Base-by-base conservation (phyloP, 2,797 vertebrate genomes). In the Lerista edwardsae region DNA sequence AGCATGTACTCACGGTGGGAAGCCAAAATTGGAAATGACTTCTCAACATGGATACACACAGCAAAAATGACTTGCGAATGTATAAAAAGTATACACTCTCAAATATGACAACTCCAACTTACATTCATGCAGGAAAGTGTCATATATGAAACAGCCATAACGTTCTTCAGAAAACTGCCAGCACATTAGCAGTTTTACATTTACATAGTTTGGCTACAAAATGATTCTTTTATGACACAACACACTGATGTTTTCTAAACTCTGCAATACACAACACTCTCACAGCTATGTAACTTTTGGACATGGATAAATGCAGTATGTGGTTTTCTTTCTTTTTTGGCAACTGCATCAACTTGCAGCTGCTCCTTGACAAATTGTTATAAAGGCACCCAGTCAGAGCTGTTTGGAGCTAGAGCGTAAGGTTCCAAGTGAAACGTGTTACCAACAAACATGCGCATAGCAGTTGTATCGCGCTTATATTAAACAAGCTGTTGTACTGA, bases 371-470 rank as follows among this genome's bases (percentile, higher is more conserved):
- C 25, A 80, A 57, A 57, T 19, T 21, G 14, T 6, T 29, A 62
- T 55, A 27, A 84, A 88, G 82, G 39, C 41, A 83, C 61, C 80
- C 36, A 3, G n/a, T 31, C 72, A 82, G 34, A 93, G 82, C 44
- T 51, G 83, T 90, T 90, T 91, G 91, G 86, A 95, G 93, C 88
- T 92, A 90, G 81, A 91, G 78, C 88, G 91, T 77, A 90, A 88
- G 90, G 79, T 75, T 79, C 71, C 67, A 83, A 85, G 68, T 65
- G n/a, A 75, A 51, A 87, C 34, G 75, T 84, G 84, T 90, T 27
- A 71, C 7, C 19, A 1, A 88, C 10, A 90, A 91, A 91, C 91
- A 91, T 65, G 34, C 72, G 72, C 72, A 88, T 89, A 92, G 88
- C 84, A 90, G 79, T 94, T 93, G 94, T 88, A 80, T 82, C 88